Evolutionary conservation across 1,140 invertebrate species (phyloP), one percentile per base, ranked within the genome.

Genomic region (Calephelis virginiensis): DNA sequence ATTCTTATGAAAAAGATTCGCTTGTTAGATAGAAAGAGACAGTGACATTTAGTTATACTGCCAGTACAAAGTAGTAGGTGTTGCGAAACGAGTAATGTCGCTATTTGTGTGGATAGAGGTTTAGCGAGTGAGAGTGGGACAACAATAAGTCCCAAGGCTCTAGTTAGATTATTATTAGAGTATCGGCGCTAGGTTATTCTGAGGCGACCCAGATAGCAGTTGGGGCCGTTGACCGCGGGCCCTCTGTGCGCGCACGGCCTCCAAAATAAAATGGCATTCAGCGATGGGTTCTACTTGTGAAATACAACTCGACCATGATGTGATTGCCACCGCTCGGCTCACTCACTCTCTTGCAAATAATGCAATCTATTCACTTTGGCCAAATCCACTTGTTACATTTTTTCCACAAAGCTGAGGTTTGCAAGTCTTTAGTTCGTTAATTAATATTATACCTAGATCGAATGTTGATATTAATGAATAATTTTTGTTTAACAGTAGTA

Each of bases 131-230:
- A 78, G 88, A 91, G 85, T 78, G 77, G 76, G 87, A 91, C 88
- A 73, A 76, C 77, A 65, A 75, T 82, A 90, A 71, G 76, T 83
- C 72, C 73, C 81, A 84, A 89, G 89, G 85, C 75, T 85, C 76
- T 70, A 72, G 73, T 74, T 78, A 79, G 82, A 89, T 90, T 89
- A 91, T 89, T 91, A 89, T 90, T 88, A 90, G 88, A 90, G 82
- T 90, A 90, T 89, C 82, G 85, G 85, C 85, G 86, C 85, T 90
- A 89, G 86, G 86, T 89, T 90, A 90, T 90, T 90, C 86, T 83
- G 84, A 90, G 84, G 78, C 85, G 88, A 90, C 88, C 88, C 86
- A 90, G 86, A 90, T 90, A 87, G 71, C 75, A 79, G 75, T 74
- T 74, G 88, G 86, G 86, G 88, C 86, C 88, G 85, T 77, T 90